phyloP scores from a whole-genome alignment of 2,113 vertebrate species.

The Sander lucioperca region DNA sequence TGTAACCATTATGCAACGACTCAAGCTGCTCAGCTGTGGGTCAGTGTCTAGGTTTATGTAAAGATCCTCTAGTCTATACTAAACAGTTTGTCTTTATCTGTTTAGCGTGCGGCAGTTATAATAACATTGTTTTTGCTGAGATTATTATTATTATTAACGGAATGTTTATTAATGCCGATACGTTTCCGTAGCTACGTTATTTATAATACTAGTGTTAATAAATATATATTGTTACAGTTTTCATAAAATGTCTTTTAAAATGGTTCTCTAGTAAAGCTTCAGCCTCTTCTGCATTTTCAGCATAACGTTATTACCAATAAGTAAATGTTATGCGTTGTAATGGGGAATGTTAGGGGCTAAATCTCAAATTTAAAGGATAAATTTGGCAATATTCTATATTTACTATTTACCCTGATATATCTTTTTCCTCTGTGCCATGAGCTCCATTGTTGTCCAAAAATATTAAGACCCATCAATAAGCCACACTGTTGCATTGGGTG shows the following conservation, averaged over 20 bases:
- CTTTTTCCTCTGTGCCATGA: neutral
- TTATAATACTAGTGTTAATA: too few species aligned
- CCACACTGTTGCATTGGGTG: neutral
- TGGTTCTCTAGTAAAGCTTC: neutral
- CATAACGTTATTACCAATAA: neutral
- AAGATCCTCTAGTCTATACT: too few species aligned
- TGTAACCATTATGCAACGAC: constrained; percentile 55
- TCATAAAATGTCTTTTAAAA: neutral
- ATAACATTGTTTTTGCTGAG: neutral
- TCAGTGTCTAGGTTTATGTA: neutral
- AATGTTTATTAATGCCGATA: neutral
- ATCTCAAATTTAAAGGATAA: neutral
- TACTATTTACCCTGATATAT: neutral
- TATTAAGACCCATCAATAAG: neutral
- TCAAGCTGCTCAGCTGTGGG: neutral
- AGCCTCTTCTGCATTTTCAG: neutral
- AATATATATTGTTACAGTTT: too few species aligned
- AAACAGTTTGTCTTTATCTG: neutral
- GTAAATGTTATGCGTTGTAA: neutral
- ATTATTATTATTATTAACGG: rapidly evolving
- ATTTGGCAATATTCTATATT: neutral
- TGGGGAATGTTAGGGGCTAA: neutral
- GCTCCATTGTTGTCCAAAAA: neutral
- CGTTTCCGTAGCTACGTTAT: too few species aligned
- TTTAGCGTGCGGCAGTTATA: neutral